Evolutionary conservation across 1,140 invertebrate species (phyloP), one percentile per base, ranked within the genome.

Genomic region (Eurosta solidaginis): DNA sequence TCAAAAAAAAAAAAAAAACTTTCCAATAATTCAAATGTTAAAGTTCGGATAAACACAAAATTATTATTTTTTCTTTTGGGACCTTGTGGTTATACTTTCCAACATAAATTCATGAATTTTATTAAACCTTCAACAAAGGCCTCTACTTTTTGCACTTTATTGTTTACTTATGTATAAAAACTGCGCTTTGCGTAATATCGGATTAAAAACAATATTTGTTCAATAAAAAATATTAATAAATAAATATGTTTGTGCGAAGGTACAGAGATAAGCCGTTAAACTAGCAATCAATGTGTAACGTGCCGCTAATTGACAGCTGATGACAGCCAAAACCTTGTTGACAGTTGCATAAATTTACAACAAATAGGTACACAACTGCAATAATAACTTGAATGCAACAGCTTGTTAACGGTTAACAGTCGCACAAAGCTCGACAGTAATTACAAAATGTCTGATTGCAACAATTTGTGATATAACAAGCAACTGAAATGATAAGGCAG

Each of bases 361-460:
- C n/a, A 29, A 3, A 59, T 33, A 17, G 1, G 6, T 14, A 59
- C 10, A 4, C 3, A 36, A 54, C n/a, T n/a, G 33, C 20, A 59
- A 59, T 17, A 36, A 10, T 33, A 54, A 54, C 22, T 14, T 25
- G n/a, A n/a, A n/a, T n/a, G 50, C 10, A 54, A 54, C 54, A 5
- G 29, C 29, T 59, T 54, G 25, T 33, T 59, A n/a, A 29, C 29
- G 25, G 54, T 12, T 29, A 33, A 17, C 25, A 59, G 29, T 22
- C 52, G 7, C 7, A 59, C 14, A 59, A 33, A 22, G 17, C 25
- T 17, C 54, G 29, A 9, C 27, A 59, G 54, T 36, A 59, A 59
- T 59, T 59, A 59, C 14, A 59, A 59, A 59, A 59, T 59, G 14
- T 33, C 54, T 59, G 52, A 54, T 54, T 54, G 54, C 22, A 59